These are phyloP conservation scores for Heloderma charlesbogerti DNA, from an alignment of 2,113 vertebrate species.

Conservation along the genomic window DNA sequence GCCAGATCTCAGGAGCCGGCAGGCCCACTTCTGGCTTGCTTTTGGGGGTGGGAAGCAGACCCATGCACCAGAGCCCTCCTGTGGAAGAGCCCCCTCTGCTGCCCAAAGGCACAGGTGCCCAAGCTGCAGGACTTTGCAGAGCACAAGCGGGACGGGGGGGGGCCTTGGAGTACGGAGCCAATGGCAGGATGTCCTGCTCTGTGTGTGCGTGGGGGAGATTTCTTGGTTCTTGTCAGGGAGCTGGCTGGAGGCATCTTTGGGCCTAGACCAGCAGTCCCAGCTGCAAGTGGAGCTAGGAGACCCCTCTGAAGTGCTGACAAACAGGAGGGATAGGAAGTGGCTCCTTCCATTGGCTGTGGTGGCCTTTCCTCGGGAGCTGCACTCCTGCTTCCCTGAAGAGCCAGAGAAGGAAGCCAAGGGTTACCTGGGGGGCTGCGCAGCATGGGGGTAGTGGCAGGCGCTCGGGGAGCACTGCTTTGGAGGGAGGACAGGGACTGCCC, in stretches of 20 bases:
- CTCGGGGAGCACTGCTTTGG: neutral
- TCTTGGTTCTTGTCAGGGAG: neutral
- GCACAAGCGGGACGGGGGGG: neutral
- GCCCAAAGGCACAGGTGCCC: neutral
- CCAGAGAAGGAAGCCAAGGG: neutral
- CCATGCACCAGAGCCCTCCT: neutral
- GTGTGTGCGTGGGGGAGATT: neutral
- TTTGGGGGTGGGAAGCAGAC: neutral
- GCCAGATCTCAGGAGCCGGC: neutral
- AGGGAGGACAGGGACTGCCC: neutral
- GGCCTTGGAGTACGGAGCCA: rapidly evolving
- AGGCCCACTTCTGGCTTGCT: too few relatives aligned
- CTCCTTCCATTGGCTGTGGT: neutral
- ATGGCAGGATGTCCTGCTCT: neutral
- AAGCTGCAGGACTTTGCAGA: neutral
- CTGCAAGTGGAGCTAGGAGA: too few relatives aligned
- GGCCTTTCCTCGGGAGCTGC: neutral
- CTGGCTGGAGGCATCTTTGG: neutral
- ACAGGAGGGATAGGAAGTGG: neutral
- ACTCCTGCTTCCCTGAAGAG: too few relatives aligned
- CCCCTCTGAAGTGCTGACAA: neutral
- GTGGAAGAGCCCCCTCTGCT: neutral
- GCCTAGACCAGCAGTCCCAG: neutral
- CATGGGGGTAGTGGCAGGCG: neutral
- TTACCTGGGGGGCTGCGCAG: neutral